Evolutionary conservation across 2,888 invertebrate genomes (phyloP).

Genomic region (Euplexia lucipara): DNA sequence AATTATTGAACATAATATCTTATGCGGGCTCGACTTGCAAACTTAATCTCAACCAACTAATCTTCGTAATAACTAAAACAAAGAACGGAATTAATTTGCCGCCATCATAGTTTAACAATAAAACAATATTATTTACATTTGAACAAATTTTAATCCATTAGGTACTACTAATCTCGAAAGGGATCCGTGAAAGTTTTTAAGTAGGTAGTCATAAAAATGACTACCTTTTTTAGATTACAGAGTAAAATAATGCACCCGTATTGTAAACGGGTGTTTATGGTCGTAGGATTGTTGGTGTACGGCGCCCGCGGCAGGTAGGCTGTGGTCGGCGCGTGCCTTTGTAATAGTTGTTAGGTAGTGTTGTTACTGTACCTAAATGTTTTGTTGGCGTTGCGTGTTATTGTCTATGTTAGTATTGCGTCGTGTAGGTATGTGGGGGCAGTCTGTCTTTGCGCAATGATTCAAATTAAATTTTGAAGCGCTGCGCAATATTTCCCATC

Average conservation of each 20-base stretch:
- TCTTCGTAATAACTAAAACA: constrained; percentile 15
- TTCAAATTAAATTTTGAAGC: neutral
- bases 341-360: constrained; percentile 13
- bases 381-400: constrained; percentile 26
- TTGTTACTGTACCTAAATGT: constrained; percentile 29
- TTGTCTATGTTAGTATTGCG: constrained; percentile 22
- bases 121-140: constrained; percentile 38
- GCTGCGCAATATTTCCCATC: no score
- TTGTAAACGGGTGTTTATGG: constrained; percentile 49
- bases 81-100: constrained; percentile 38
- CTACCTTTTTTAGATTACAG: constrained; percentile 35
- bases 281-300: constrained; percentile 3
- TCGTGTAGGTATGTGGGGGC: neutral
- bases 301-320: constrained; percentile 31
- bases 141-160: constrained; percentile 28
- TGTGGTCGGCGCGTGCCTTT: constrained; percentile 44
- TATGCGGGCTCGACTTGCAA: constrained; percentile 28
- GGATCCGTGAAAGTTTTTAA: constrained; percentile 12
- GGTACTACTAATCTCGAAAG: constrained; percentile 2
- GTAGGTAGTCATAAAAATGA: constrained; percentile 30
- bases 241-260: constrained; percentile 57
- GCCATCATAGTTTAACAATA: constrained; percentile 20
- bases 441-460: constrained; percentile 3
- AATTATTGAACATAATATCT: neutral
- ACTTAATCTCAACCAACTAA: constrained; percentile 20